Base-by-base conservation (phyloP, 2,113 vertebrate species). In the Solea solea region DNA sequence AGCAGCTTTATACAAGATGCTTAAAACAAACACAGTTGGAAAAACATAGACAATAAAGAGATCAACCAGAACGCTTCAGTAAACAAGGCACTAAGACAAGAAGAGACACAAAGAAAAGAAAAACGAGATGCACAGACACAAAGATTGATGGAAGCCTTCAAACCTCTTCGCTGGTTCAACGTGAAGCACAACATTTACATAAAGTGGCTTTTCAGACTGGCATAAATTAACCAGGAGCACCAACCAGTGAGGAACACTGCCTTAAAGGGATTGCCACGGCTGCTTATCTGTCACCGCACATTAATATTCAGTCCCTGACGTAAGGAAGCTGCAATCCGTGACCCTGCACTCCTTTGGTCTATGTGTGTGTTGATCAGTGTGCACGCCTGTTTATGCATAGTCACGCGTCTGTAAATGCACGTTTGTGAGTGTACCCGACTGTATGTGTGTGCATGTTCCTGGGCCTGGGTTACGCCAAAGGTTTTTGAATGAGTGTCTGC, bases 291-390 rank as follows among this genome's bases (percentile, higher is more conserved):
- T 86, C 83, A 34, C 73, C 74, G 0, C 71, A 78, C 83, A 90
- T 91, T 91, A 88, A 88, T 91, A 92, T 89, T 90, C 88, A 87
- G 58, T 73, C 62, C 67, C 73, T 83, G 82, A 83, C 86, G 75
- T 84, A 76, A 85, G 81, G 84, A 80, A 48, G 71, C 74, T 78
- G 77, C 84, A 89, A 84, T 74, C 72, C 65, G 77, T 89, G 88
- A 90, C 87, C 83, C 74, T 56, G 78, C 88, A 79, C 80, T 67
- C 13, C 54, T 82, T 64, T 48, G 8, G 48, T 44, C 80, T 59
- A 71, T 88, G 14, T 82, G 53, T 69, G 56, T 64, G 62, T 72
- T 10, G 2, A 57, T 52, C 51, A 15, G 42, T 45, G 51, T 64
- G 74, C 42, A 9, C 46, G 71, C 12, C 51, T 76, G 61, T 71